Conservation (phyloP, 2,888 invertebrate species). For the Agonopterix subpropinquella region DNA sequence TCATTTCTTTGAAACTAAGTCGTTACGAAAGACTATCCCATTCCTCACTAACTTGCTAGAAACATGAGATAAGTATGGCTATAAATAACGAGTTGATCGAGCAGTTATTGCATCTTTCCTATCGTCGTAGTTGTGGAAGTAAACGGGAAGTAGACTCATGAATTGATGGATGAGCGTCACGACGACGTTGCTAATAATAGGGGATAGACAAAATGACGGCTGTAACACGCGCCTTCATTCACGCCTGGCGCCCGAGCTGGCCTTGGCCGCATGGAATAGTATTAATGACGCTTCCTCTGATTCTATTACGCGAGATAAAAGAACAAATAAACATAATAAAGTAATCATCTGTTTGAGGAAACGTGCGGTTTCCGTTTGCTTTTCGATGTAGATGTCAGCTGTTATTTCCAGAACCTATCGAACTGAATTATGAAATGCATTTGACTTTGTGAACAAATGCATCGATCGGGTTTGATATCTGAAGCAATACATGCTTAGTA, state of each 20-base stretch:
- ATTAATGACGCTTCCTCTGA: constrained; percentile 48
- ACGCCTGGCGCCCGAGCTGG: constrained; percentile 35
- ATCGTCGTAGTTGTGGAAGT: too few species aligned
- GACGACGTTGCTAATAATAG: constrained; percentile 53
- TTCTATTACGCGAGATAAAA: constrained; percentile 14
- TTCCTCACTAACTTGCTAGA: too few species aligned
- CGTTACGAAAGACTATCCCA: too few species aligned
- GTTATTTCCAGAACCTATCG: too few species aligned
- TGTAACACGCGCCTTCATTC: constrained; percentile 58
- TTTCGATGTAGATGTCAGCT: too few species aligned
- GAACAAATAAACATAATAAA: constrained; percentile 15
- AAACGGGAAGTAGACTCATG: too few species aligned
- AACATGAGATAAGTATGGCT: too few species aligned
- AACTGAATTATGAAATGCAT: too few species aligned
- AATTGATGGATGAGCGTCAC: constrained; percentile 18
- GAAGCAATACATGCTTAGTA: constrained; percentile 30
- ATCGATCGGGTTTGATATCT: constrained; percentile 9
- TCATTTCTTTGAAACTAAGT: too few species aligned
- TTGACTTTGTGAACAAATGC: too few species aligned
- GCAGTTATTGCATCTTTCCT: too few species aligned
- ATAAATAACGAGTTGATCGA: too few species aligned
- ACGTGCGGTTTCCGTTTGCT: neutral
- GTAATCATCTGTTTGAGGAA: neutral
- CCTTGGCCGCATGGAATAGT: constrained; percentile 55
- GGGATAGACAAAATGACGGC: constrained; percentile 36